These are phyloP conservation scores for Rhinichthys klamathensis DNA, from an alignment of 2,113 vertebrate species.

Conservation along the genomic window DNA sequence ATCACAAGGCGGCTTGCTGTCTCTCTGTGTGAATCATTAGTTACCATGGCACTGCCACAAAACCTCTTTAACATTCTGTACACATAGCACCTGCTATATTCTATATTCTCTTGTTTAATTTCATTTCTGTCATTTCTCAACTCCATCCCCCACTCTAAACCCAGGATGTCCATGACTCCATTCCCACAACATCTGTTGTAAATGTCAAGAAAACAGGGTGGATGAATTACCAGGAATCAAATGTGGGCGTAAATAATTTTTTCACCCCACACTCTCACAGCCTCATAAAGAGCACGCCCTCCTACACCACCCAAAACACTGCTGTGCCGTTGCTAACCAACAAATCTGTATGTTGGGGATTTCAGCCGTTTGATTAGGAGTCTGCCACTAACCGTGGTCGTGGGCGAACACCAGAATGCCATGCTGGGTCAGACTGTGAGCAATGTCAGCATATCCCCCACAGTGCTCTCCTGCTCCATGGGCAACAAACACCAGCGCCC, in stretches of 20 bases:
- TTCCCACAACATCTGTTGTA: conserved; percentile 25
- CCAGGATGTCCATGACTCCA: not conserved
- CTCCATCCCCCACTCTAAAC: not conserved
- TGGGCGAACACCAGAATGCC: conserved; percentile 90
- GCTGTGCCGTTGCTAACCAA: not conserved
- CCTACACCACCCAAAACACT: not conserved
- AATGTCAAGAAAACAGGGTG: conserved; percentile 32
- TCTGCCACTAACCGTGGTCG: conserved; percentile 88
- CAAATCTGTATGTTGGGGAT: not conserved
- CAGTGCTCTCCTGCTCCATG: conserved; percentile 94
- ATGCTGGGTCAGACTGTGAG: conserved; percentile 81
- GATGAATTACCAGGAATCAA: not conserved
- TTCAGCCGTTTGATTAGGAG: not conserved
- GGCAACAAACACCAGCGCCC: conserved; percentile 87
- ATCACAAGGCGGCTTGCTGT: conserved; percentile 22
- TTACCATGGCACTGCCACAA: conserved; percentile 65
- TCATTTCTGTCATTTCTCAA: not conserved
- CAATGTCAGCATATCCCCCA: conserved; percentile 88
- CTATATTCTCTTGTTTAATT: not conserved
- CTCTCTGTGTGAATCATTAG: conserved; percentile 63
- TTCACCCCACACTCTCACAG: not conserved
- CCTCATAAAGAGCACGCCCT: conserved; percentile 8
- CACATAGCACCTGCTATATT: conserved; percentile 58
- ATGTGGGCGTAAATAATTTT: not conserved
- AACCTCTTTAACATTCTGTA: conserved; percentile 60